Evolutionary conservation across 2,888 invertebrate genomes (phyloP), one percentile per base, ranked within the genome.

Genomic region (Torymus auratus): DNA sequence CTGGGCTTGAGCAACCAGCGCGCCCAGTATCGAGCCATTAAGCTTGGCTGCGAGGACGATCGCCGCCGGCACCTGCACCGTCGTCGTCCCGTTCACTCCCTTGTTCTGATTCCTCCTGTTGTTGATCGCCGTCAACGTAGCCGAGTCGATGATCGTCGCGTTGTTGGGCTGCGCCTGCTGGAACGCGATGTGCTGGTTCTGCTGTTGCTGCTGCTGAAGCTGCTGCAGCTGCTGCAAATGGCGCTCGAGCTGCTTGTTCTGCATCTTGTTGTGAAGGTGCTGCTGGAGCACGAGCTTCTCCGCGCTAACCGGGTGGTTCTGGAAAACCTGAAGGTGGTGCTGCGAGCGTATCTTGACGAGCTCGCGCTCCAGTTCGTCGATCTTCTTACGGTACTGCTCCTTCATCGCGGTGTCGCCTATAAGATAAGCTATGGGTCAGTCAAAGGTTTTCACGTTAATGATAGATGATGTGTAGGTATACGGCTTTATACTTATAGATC

Each of bases 341-440:
- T 96, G 95, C 0, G 96, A 96, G 13, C 73, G 72, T 67, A 79
- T 61, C 84, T 95, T 94, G 81, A 95, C 95, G 84, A 96, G 88
- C 87, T 96, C 96, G 2, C 96, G 92, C 89, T 97, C 96, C 65
- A 98, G 92, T 87, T 97, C 96, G 87, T 97, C 96, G 85, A 98
- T 98, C 90, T 96, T 95, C 74, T 96, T 94, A 86, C 95, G 95
- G 89, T 78, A 79, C 14, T 98, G 97, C 87, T 96, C 96, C 82
- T 94, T 93, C 73, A 97, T 94, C 81, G 96, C 94, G 85, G 96
- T 96, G 86, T 96, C 96, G 81, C 93, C 93, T 90, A 84, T 83
- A 87, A 87, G 75, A 50, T 65, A 11, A 65, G 14, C 7, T 53
- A 5, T 61, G 10, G 15, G 13, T 77, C 41, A 69, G 23, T 64